Conservation (phyloP, 2,797 vertebrate genomes). For the Silurus aristotelis region DNA sequence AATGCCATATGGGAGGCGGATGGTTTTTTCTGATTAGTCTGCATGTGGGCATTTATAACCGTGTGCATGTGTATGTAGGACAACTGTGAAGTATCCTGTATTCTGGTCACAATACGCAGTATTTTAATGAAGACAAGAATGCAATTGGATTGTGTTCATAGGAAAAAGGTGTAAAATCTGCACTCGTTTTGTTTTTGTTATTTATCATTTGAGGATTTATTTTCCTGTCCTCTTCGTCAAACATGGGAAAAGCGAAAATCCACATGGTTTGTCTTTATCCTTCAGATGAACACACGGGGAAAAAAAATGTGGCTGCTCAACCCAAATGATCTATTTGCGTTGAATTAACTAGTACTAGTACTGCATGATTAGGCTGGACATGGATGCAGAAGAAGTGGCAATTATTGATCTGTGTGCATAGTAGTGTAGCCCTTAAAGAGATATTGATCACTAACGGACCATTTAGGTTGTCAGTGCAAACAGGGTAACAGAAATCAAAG, state of each 20-base stretch:
- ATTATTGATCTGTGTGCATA: constrained; percentile 41
- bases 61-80: background rate
- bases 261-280: background rate
- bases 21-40: constrained; percentile 11
- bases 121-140: background rate
- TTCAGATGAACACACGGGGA: background rate
- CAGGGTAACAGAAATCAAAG: constrained; percentile 26
- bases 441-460: constrained; percentile 48
- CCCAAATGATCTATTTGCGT: constrained; percentile 27
- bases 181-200: background rate
- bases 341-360: constrained; percentile 34
- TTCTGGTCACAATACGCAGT: background rate
- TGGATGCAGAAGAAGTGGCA: constrained; percentile 31
- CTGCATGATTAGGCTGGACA: constrained; percentile 42
- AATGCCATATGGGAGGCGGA: constrained; percentile 7
- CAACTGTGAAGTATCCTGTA: constrained; percentile 6
- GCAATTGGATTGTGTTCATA: background rate
- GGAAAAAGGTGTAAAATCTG: background rate
- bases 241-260: background rate
- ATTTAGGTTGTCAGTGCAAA: constrained; percentile 41
- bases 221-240: background rate
- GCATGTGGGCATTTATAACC: constrained; percentile 5
- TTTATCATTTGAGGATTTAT: background rate
- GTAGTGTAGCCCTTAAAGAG: constrained; percentile 22
- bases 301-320: background rate